These are phyloP conservation scores for Cantharis lateralis DNA, from an alignment of 2,888 invertebrate species.

Conservation along the genomic window DNA sequence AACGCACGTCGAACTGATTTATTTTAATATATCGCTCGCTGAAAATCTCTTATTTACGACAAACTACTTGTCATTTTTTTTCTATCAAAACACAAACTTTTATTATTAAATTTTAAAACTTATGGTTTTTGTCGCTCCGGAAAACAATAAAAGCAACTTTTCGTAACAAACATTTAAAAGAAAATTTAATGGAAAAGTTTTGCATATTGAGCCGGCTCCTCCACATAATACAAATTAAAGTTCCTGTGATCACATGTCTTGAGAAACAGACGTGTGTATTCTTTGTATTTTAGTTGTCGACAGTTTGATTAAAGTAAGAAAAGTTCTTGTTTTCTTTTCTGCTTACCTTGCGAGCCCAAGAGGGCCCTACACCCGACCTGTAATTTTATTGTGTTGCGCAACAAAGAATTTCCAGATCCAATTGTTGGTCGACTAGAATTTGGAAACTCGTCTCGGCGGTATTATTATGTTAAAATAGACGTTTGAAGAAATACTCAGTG, in stretches of 20 bases:
- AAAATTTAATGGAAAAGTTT: neutral
- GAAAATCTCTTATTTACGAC: neutral
- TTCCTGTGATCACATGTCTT: neutral
- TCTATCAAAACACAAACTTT: neutral
- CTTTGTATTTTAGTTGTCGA: constrained; percentile 15
- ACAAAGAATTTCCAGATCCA: neutral
- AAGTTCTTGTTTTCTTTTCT: constrained; percentile 22
- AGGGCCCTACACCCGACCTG: constrained; percentile 10
- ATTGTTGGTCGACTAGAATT: constrained; percentile 7
- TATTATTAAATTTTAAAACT: neutral
- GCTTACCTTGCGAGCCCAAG: constrained; percentile 21
- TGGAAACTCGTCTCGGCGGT: constrained; percentile 9
- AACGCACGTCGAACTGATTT: neutral
- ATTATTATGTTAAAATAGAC: constrained; percentile 15
- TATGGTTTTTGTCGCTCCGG: neutral
- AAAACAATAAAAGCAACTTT: neutral
- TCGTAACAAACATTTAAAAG: neutral
- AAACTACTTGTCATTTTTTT: neutral
- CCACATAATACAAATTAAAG: neutral
- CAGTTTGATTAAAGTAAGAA: constrained; percentile 19
- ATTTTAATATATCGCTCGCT: neutral
- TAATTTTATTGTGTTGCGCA: neutral
- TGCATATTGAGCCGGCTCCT: neutral
- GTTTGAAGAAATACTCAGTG: constrained; percentile 16
- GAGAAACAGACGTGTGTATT: constrained; percentile 10